A percentile compares a stretch with the other conserved stretches of the same genome.
These are phyloP conservation scores for Anticlea derivata DNA, from an alignment of 2,888 invertebrate species.

Conservation along the genomic window DNA sequence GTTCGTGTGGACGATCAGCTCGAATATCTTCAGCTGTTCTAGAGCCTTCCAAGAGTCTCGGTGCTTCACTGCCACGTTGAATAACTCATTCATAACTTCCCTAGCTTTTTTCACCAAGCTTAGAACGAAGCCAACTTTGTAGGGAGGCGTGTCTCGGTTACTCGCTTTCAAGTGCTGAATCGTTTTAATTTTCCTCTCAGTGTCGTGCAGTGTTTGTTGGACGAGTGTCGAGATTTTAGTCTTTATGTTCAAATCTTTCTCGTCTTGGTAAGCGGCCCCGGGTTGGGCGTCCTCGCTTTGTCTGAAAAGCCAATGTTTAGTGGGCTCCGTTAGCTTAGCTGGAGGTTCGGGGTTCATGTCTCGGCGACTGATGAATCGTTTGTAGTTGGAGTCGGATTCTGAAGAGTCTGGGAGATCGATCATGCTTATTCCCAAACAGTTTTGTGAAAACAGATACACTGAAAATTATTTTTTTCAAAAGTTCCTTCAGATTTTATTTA, in stretches of 20 bases:
- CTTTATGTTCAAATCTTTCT: slow-evolving; percentile 60
- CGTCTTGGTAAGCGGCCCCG: slow-evolving; percentile 34
- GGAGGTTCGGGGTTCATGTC: background rate
- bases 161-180: slow-evolving; percentile 48
- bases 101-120: slow-evolving; percentile 67
- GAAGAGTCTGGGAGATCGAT: slow-evolving; percentile 40
- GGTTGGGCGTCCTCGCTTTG: slow-evolving; percentile 16
- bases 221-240: slow-evolving; percentile 60
- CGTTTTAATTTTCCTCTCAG: slow-evolving; percentile 52
- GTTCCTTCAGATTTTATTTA: too few relatives aligned
- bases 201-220: slow-evolving; percentile 62
- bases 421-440: slow-evolving; percentile 40
- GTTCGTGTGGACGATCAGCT: slow-evolving; percentile 69
- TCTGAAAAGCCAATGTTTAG: slow-evolving; percentile 21
- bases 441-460: slow-evolving; percentile 33
- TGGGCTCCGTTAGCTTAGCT: background rate
- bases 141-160: slow-evolving; percentile 48
- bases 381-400: slow-evolving; percentile 13
- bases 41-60: slow-evolving; percentile 66
- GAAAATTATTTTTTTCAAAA: slow-evolving; percentile 14
- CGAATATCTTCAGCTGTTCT: slow-evolving; percentile 71
- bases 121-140: slow-evolving; percentile 64
- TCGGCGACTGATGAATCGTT: slow-evolving; percentile 14
- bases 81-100: slow-evolving; percentile 64
- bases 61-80: slow-evolving; percentile 69